These are phyloP conservation scores for Alloscopus bannaensis DNA, from an alignment of 2,888 invertebrate species.

Conservation along the genomic window DNA sequence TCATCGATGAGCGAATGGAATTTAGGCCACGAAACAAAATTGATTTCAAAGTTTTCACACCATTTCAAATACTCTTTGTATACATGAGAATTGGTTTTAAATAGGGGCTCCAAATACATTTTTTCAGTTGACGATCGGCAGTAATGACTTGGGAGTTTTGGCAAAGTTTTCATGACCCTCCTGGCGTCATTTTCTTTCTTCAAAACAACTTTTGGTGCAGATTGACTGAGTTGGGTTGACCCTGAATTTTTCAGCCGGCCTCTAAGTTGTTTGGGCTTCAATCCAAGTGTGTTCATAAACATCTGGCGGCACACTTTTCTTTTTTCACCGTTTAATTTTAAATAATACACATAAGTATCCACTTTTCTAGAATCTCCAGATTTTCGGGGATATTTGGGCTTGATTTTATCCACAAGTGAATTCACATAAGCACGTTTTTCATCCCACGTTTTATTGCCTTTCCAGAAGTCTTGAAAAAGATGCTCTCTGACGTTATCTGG, in stretches of 20 bases:
- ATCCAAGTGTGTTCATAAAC: constrained; percentile 55
- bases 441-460: constrained; percentile 20
- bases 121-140: constrained; percentile 52
- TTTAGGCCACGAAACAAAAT: neutral
- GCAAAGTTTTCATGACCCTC: constrained; percentile 5
- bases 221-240: neutral
- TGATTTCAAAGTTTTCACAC: neutral
- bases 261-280: constrained; percentile 5
- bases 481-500: neutral
- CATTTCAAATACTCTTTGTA: constrained; percentile 26
- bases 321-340: constrained; percentile 17
- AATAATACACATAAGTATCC: constrained; percentile 5
- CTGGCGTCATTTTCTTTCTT: neutral
- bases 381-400: neutral
- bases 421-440: constrained; percentile 17
- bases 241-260: constrained; percentile 8
- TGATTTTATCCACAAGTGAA: constrained; percentile 1
- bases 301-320: constrained; percentile 43
- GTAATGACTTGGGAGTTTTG: constrained; percentile 69
- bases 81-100: constrained; percentile 63
- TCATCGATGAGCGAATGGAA: neutral
- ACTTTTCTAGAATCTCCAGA: neutral
- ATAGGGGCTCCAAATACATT: constrained; percentile 66
- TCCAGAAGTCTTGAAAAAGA: constrained; percentile 19
- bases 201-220: neutral